Evolutionary conservation across 2,888 invertebrate genomes (phyloP).

Genomic region (Cheilosia variabilis): DNA sequence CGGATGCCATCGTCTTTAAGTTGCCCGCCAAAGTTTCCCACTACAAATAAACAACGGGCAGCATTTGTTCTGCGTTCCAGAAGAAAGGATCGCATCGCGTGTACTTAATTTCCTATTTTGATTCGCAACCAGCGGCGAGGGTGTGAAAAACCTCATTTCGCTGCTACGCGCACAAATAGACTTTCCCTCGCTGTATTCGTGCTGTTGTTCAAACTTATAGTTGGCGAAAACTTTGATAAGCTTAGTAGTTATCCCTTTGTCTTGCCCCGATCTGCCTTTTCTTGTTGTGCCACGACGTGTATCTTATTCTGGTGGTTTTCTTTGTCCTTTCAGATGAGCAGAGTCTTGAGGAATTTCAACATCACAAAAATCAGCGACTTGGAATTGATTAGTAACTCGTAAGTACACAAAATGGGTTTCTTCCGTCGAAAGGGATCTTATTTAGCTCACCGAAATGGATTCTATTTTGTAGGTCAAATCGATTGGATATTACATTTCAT

Average conservation of each 20-base stretch:
- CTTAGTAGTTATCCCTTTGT: slow-evolving; percentile 51
- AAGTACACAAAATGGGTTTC: slow-evolving; percentile 80
- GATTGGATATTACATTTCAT: slow-evolving; percentile 85
- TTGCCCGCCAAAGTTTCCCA: slow-evolving; percentile 23
- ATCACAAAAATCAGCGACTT: slow-evolving; percentile 87
- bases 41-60: slow-evolving; percentile 39
- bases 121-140: slow-evolving; percentile 19
- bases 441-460: slow-evolving; percentile 10
- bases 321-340: slow-evolving; percentile 85
- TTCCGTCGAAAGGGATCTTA: slow-evolving; percentile 3
- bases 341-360: slow-evolving; percentile 87
- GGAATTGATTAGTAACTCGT: slow-evolving; percentile 88
- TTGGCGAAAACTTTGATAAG: slow-evolving; percentile 38
- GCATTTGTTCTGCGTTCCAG: slow-evolving; percentile 18
- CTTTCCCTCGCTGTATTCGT: background rate
- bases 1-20: slow-evolving; percentile 5
- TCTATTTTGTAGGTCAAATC: slow-evolving; percentile 80
- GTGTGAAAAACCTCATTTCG: slow-evolving; percentile 36
- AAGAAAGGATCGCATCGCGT: slow-evolving; percentile 40
- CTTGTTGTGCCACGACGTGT: background rate
- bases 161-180: slow-evolving; percentile 40
- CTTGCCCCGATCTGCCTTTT: slow-evolving; percentile 3
- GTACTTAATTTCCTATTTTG: slow-evolving; percentile 60
- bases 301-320: slow-evolving; percentile 32
- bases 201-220: slow-evolving; percentile 24